These are phyloP conservation scores for Caenorhabditis sp. DNA, from an alignment of 2,888 invertebrate genomes.

Conservation along the genomic window DNA sequence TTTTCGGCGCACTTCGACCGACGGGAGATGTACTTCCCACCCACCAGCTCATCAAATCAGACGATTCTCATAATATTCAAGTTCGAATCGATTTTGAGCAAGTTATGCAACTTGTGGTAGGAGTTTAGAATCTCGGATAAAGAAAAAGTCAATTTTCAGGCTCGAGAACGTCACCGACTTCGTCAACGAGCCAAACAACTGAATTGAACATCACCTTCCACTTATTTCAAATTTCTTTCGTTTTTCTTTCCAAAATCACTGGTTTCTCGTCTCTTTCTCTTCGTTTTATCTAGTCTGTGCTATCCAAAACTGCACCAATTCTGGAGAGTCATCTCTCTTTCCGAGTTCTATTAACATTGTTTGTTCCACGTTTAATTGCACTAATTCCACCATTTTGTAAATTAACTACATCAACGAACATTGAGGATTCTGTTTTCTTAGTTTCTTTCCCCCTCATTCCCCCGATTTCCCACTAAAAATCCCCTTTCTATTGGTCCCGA, in stretches of 20 bases:
- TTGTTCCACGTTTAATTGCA: constrained; percentile 5
- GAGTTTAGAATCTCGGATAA: no score
- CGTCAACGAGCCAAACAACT: not conserved
- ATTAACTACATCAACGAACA: no score
- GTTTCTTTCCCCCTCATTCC: no score
- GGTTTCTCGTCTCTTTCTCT: not conserved
- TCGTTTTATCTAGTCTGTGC: constrained; percentile 32
- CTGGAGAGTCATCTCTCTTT: not conserved
- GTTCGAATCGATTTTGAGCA: constrained; percentile 22
- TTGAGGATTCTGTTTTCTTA: no score
- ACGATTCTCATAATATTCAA: constrained; percentile 68
- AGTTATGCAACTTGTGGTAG: constrained; percentile 49
- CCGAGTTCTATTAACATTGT: not conserved
- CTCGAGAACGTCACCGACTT: no score
- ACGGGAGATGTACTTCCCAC: constrained; percentile 42
- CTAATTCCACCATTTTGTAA: no score
- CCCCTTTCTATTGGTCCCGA: not conserved
- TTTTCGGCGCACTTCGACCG: constrained; percentile 26
- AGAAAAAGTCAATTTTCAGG: no score
- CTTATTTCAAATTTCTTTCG: not conserved
- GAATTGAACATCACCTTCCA: not conserved
- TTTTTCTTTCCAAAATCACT: not conserved
- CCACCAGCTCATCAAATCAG: constrained; percentile 33
- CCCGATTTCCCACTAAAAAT: no score
- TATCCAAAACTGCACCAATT: not conserved